Evolutionary conservation across 2,797 vertebrate genomes (phyloP).

Genomic region (Acrossocheilus fasciatus): DNA sequence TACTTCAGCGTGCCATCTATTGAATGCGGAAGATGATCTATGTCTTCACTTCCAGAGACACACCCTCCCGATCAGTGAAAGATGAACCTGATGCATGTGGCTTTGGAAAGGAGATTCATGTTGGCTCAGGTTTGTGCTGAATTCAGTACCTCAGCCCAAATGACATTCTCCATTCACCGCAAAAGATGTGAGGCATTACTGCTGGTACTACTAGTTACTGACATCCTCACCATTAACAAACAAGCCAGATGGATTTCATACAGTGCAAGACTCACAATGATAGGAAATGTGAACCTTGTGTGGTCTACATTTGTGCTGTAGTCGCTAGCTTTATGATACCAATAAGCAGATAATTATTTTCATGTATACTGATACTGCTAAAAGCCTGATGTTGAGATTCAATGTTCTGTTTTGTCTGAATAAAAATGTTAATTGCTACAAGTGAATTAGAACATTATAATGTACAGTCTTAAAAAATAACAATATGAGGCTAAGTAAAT

Average conservation of each 20-base stretch:
- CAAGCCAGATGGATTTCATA: conserved; percentile 11
- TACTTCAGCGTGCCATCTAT: conserved; percentile 33
- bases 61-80: conserved; percentile 53
- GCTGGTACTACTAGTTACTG: conserved; percentile 1
- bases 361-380: neutral
- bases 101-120: conserved; percentile 31
- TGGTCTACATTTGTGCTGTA: neutral
- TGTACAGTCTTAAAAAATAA: neutral
- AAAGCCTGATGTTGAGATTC: neutral
- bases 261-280: neutral
- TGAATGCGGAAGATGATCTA: conserved; percentile 47
- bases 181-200: conserved; percentile 36
- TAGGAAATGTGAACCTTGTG: conserved; percentile 6
- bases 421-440: neutral
- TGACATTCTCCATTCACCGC: conserved; percentile 39
- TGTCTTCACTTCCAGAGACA: conserved; percentile 54
- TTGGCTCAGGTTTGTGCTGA: conserved; percentile 36
- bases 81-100: conserved; percentile 45
- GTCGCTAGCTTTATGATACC: neutral
- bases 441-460: neutral
- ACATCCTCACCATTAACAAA: conserved; percentile 21
- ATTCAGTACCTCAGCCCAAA: conserved; percentile 41
- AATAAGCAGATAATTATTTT: neutral
- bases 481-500: neutral
- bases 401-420: neutral